phyloP scores from a whole-genome alignment of 2,113 vertebrate genomes.

The Patagioenas fasciata region DNA sequence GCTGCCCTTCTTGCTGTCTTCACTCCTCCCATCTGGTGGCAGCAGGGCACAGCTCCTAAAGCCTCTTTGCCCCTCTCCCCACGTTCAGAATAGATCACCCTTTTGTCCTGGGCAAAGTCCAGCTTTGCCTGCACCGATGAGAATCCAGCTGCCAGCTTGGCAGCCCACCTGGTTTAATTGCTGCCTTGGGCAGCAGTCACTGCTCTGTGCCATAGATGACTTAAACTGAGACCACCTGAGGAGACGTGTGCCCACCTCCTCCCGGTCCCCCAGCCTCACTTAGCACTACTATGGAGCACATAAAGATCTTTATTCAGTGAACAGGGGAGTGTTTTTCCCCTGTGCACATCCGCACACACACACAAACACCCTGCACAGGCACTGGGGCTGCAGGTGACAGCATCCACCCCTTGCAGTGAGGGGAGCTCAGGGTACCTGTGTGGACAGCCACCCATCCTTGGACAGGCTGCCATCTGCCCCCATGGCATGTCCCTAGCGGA shows the following conservation, averaged over 20 bases:
- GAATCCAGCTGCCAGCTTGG: background rate
- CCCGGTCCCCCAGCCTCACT: accelerated
- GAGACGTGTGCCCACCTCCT: background rate
- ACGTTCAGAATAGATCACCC: accelerated
- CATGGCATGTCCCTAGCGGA: background rate
- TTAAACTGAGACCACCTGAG: background rate
- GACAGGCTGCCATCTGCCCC: background rate
- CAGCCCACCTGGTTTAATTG: background rate
- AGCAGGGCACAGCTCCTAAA: background rate
- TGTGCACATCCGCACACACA: accelerated
- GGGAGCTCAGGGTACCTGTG: background rate
- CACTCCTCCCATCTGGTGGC: background rate
- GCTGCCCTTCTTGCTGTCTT: background rate
- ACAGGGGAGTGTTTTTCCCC: accelerated
- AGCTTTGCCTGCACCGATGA: background rate
- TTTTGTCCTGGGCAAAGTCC: background rate
- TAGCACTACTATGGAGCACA: background rate
- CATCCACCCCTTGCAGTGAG: accelerated
- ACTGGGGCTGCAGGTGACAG: background rate
- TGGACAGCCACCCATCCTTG: background rate
- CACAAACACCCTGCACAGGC: no score
- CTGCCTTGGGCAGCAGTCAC: background rate
- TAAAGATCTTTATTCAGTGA: background rate
- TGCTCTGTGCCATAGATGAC: accelerated
- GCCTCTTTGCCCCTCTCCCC: background rate